Conservation (phyloP, 2,113 vertebrate genomes). For the Xenus cinereus region DNA sequence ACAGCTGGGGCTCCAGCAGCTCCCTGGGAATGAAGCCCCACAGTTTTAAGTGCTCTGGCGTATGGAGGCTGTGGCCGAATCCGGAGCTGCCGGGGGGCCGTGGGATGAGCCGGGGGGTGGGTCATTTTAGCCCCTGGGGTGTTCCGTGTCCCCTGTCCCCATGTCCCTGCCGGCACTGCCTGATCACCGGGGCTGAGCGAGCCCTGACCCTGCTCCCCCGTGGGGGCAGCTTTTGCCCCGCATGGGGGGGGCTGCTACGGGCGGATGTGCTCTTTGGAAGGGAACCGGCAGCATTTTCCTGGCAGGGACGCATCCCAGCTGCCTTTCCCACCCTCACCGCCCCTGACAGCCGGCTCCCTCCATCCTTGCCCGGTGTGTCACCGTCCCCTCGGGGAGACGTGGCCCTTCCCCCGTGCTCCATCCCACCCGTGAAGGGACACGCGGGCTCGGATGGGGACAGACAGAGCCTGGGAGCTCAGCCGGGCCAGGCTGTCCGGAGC, state of each 20-base stretch:
- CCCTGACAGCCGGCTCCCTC: not conserved
- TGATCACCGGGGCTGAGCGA: not conserved
- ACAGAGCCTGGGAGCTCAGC: not conserved
- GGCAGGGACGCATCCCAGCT: not conserved
- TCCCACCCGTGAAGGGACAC: not conserved
- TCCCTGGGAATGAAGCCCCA: not conserved
- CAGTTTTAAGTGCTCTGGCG: not conserved
- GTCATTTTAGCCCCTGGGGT: not conserved
- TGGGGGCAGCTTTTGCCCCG: not conserved
- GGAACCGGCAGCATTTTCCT: not conserved
- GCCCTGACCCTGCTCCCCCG: not conserved
- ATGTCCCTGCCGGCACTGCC: not conserved
- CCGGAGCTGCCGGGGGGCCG: not conserved
- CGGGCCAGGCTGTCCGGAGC: not conserved
- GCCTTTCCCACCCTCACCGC: not conserved
- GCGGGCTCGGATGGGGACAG: not conserved
- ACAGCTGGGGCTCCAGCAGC: not conserved
- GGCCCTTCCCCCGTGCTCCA: not conserved
- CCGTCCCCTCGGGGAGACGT: rapidly evolving
- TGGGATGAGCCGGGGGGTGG: not conserved
- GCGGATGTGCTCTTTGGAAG: not conserved
- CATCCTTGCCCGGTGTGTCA: not conserved
- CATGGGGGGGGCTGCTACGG: rapidly evolving
- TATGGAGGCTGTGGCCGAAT: not conserved
- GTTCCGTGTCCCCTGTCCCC: not conserved